These are phyloP conservation scores for Bucco capensis DNA, from an alignment of 2,113 vertebrate genomes.

Conservation along the genomic window DNA sequence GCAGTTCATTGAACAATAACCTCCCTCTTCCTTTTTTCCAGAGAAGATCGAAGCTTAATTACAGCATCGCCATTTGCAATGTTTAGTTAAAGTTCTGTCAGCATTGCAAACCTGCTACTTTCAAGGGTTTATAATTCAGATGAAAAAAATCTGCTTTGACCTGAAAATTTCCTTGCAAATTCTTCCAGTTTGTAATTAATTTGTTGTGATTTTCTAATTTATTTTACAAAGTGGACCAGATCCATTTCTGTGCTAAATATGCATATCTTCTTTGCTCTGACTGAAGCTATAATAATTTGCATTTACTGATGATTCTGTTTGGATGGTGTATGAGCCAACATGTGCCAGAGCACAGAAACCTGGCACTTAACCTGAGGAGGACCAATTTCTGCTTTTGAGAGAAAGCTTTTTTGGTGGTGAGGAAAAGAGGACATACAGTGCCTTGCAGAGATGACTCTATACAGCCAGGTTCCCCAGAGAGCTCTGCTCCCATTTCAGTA, in stretches of 20 bases:
- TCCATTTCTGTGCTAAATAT: neutral
- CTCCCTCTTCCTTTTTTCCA: constrained; percentile 71
- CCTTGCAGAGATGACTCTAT: neutral
- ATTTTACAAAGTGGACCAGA: neutral
- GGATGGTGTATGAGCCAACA: neutral
- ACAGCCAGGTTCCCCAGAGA: neutral
- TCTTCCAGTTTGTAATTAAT: neutral
- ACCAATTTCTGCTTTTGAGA: neutral
- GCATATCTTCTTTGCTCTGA: neutral
- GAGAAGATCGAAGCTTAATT: constrained; percentile 81
- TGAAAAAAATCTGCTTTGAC: constrained; percentile 36
- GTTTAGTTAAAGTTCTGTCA: constrained; percentile 71
- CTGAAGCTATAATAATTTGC: neutral
- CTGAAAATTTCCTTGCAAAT: constrained; percentile 41
- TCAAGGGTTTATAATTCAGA: constrained; percentile 50
- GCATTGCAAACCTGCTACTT: constrained; percentile 68
- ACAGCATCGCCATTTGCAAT: constrained; percentile 69
- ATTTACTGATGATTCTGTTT: neutral
- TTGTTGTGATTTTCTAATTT: neutral
- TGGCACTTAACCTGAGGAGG: neutral
- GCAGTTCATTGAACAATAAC: constrained; percentile 82
- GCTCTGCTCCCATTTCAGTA: neutral
- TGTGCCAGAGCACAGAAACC: neutral
- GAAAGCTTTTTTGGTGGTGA: neutral
- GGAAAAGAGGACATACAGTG: neutral